Evolutionary conservation across 2,888 invertebrate genomes (phyloP).

Genomic region (Dynastes tityus): DNA sequence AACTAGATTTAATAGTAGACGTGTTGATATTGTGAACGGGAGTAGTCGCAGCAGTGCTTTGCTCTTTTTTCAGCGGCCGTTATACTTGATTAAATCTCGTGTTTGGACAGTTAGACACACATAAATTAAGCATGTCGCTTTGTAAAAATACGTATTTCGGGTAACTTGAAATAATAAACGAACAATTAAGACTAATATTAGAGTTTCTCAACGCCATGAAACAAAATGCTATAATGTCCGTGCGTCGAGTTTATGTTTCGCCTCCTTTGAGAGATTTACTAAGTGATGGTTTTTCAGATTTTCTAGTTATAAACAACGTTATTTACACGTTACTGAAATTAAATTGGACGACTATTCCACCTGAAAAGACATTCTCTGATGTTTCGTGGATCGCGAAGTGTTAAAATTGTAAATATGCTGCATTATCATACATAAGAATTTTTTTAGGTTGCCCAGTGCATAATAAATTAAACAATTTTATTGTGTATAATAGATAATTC

Average conservation of each 20-base stretch:
- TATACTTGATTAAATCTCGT: slow-evolving; percentile 36
- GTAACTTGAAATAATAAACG: slow-evolving; percentile 31
- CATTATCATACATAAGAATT: neutral
- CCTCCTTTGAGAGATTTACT: slow-evolving; percentile 30
- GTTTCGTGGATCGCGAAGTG: neutral
- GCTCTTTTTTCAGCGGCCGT: slow-evolving; percentile 7
- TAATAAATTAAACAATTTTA: too few relatives aligned
- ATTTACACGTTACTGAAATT: slow-evolving; percentile 14
- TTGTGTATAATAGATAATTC: too few relatives aligned
- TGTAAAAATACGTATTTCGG: slow-evolving; percentile 28
- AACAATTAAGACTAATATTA: slow-evolving; percentile 35
- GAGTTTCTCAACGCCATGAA: neutral
- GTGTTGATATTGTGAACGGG: slow-evolving; percentile 29
- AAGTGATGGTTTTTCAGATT: slow-evolving; percentile 1
- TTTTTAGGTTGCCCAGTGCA: neutral
- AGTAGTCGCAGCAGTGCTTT: neutral
- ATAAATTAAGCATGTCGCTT: slow-evolving; percentile 26
- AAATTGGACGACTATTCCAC: neutral
- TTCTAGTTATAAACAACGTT: slow-evolving; percentile 16
- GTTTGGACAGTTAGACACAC: slow-evolving; percentile 26
- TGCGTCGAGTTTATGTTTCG: slow-evolving; percentile 22
- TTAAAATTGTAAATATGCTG: neutral
- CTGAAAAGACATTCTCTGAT: neutral
- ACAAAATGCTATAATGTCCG: slow-evolving; percentile 16
- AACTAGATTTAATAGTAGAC: slow-evolving; percentile 38